Percentiles rank a stretch among this genome's conserved stretches.
Evolutionary conservation across 1,140 invertebrate species (phyloP).

Genomic region (Neodiprion fabricii): DNA sequence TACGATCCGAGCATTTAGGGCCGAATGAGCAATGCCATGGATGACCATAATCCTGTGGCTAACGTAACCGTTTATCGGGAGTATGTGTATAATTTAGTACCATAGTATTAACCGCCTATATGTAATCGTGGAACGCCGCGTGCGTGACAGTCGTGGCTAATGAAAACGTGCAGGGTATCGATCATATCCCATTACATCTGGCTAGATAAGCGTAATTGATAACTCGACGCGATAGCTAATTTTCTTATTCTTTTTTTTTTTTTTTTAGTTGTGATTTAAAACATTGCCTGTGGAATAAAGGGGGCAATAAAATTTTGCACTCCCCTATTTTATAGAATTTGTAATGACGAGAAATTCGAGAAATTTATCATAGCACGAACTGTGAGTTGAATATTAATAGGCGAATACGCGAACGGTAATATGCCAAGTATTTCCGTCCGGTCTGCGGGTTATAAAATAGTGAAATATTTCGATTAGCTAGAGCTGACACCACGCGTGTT

Average conservation of each 20-base stretch:
- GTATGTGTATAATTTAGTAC: not conserved
- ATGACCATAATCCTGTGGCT: not conserved
- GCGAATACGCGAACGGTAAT: no score
- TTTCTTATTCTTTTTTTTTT: no score
- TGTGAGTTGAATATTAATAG: no score
- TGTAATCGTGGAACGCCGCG: not conserved
- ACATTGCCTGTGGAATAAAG: no score
- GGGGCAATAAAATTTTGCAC: no score
- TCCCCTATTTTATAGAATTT: no score
- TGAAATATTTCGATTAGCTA: no score
- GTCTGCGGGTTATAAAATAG: no score
- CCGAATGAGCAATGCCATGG: not conserved
- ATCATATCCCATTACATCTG: not conserved
- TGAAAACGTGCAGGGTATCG: not conserved
- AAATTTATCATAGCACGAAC: no score
- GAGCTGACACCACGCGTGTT: not conserved
- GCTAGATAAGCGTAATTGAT: not conserved
- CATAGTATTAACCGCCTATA: not conserved
- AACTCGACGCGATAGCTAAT: not conserved
- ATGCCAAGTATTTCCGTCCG: no score
- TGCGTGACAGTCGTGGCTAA: not conserved
- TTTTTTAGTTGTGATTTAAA: no score
- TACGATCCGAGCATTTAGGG: not conserved
- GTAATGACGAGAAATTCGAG: no score
- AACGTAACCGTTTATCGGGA: not conserved